Evolutionary conservation across 2,113 vertebrate species (phyloP).

Genomic region (Sapayoa aenigma): DNA sequence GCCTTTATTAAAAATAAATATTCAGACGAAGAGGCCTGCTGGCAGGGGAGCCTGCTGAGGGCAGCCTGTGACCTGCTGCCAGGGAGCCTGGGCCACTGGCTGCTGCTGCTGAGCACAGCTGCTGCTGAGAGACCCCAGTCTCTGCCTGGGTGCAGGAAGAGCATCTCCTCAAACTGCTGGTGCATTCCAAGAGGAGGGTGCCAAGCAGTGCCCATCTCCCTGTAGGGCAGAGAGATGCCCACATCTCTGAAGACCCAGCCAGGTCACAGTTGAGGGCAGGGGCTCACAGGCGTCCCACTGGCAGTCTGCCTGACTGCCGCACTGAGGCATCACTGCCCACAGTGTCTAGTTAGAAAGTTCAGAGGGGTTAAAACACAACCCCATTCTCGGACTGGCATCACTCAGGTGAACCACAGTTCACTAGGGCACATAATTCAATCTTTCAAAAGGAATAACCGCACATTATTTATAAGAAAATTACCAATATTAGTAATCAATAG

Average conservation of each 20-base stretch:
- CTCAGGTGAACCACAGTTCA: not conserved
- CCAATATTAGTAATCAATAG: not conserved
- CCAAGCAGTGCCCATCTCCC: not conserved
- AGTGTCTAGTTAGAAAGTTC: fast-evolving
- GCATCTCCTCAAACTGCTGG: not conserved
- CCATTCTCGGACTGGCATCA: not conserved
- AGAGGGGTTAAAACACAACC: not conserved
- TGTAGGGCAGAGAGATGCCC: not conserved
- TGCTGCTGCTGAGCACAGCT: not conserved
- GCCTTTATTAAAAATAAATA: not conserved
- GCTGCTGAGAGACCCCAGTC: not conserved
- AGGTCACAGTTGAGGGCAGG: not conserved
- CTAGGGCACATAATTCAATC: not conserved
- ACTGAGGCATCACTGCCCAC: not conserved
- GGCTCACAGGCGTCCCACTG: not conserved
- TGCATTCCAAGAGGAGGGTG: fast-evolving
- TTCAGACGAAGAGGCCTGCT: not conserved
- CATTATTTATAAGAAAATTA: not conserved
- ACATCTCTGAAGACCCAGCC: not conserved
- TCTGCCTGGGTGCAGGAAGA: not conserved
- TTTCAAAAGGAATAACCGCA: not conserved
- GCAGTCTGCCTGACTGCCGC: not conserved
- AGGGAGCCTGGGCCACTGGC: too few relatives aligned
- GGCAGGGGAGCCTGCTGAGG: not conserved
- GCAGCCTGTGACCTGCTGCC: not conserved